Conservation (phyloP, 2,113 vertebrate genomes). For the Podiceps cristatus region DNA sequence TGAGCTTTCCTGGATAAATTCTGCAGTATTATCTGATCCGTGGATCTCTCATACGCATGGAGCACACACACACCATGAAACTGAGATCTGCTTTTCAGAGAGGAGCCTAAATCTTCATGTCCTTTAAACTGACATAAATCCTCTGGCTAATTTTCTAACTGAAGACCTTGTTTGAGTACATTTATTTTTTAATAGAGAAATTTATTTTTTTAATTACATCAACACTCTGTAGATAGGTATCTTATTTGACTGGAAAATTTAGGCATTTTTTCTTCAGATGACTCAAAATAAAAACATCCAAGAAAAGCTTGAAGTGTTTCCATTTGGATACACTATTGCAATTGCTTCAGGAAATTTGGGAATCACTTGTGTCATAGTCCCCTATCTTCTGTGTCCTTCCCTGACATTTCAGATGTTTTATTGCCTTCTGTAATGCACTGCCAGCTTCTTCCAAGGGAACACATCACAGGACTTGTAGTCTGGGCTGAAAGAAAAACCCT, state of each 20-base stretch:
- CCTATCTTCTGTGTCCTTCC: not conserved
- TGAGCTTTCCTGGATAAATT: not conserved
- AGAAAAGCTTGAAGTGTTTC: not conserved
- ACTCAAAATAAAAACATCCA: not conserved
- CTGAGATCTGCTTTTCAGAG: not conserved
- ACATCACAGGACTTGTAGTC: not conserved
- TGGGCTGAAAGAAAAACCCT: not conserved
- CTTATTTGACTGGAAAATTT: not conserved
- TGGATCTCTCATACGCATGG: not conserved
- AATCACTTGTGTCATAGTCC: not conserved
- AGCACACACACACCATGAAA: not conserved
- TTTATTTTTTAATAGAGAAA: not conserved
- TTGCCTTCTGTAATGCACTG: not conserved
- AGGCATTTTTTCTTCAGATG: not conserved
- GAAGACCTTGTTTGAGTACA: not conserved
- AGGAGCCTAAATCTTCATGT: not conserved
- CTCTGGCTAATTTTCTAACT: not conserved
- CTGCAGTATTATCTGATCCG: not conserved
- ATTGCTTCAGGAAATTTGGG: not conserved
- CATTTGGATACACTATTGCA: not conserved
- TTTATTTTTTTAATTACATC: not conserved
- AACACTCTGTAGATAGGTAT: not conserved
- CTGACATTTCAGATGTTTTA: not conserved
- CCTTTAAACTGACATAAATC: not conserved
- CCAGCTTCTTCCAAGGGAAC: not conserved